Conservation (phyloP, 2,113 vertebrate genomes). For the Xiphophorus maculatus region DNA sequence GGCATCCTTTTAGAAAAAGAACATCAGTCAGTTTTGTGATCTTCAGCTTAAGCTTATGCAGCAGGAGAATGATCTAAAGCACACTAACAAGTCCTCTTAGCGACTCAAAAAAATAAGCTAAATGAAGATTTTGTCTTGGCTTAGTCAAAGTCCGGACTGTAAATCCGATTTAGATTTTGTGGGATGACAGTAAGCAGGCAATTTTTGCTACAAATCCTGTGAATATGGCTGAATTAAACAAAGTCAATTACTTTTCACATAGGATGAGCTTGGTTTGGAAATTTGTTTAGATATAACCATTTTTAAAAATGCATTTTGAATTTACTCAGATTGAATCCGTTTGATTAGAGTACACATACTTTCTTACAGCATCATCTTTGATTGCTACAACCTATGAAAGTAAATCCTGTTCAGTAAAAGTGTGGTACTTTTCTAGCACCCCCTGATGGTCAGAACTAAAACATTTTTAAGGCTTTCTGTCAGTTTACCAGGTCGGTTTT, state of each 20-base stretch:
- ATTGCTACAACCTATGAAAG: no score
- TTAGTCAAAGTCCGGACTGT: not conserved
- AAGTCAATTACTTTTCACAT: no score
- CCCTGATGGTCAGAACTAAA: conserved; percentile 52
- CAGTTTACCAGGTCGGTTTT: conserved; percentile 1
- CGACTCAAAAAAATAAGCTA: not conserved
- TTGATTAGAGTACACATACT: not conserved
- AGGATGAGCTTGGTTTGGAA: no score
- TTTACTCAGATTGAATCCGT: not conserved
- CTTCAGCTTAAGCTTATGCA: not conserved
- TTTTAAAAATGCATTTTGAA: not conserved
- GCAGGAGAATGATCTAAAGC: not conserved
- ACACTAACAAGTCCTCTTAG: not conserved
- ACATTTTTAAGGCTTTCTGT: conserved; percentile 6
- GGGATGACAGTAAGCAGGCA: not conserved
- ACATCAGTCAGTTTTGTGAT: not conserved
- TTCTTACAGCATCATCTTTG: not conserved
- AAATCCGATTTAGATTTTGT: not conserved
- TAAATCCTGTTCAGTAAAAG: no score
- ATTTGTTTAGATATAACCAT: not conserved
- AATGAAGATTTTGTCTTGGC: not conserved
- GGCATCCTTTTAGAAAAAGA: no score
- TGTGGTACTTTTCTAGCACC: conserved; percentile 30
- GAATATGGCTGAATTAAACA: no score
- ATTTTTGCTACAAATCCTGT: no score